These are phyloP conservation scores for Jacana jacana DNA, from an alignment of 2,113 vertebrate genomes.

Conservation along the genomic window DNA sequence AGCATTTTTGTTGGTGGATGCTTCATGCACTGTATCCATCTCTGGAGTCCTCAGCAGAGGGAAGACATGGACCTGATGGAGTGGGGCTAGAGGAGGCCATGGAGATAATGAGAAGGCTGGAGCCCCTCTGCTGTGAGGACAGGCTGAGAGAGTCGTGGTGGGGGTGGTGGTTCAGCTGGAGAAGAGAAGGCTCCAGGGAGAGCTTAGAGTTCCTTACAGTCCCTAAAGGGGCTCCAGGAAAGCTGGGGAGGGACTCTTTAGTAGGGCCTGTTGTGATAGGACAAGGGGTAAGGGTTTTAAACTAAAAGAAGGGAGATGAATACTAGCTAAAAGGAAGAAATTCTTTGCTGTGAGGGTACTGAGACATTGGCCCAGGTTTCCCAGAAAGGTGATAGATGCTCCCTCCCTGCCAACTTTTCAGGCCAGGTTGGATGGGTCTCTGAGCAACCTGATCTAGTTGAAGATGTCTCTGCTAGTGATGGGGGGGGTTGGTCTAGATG, in stretches of 20 bases:
- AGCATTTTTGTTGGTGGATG: neutral
- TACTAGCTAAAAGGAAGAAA: neutral
- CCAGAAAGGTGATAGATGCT: neutral
- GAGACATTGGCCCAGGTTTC: fast-evolving
- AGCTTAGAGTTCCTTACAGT: neutral
- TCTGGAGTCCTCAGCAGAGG: neutral
- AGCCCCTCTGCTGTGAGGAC: neutral
- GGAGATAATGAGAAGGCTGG: fast-evolving
- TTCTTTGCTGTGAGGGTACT: fast-evolving
- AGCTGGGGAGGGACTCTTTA: neutral
- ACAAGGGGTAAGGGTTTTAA: neutral
- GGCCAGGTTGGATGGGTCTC: neutral
- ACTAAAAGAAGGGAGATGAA: neutral
- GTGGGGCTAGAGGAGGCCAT: neutral
- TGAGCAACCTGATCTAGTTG: neutral
- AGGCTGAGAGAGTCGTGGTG: neutral
- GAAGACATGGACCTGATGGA: neutral
- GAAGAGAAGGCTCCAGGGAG: neutral
- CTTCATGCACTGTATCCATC: neutral
- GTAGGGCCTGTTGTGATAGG: fast-evolving
- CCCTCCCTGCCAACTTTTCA: neutral
- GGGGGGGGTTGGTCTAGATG: neutral
- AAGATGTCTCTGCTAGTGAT: neutral
- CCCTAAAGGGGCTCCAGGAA: fast-evolving
- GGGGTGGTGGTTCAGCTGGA: neutral